Evolutionary conservation across 1,140 invertebrate genomes (phyloP), one percentile per base, ranked within the genome.

Genomic region (Drosophila pectinifera): DNA sequence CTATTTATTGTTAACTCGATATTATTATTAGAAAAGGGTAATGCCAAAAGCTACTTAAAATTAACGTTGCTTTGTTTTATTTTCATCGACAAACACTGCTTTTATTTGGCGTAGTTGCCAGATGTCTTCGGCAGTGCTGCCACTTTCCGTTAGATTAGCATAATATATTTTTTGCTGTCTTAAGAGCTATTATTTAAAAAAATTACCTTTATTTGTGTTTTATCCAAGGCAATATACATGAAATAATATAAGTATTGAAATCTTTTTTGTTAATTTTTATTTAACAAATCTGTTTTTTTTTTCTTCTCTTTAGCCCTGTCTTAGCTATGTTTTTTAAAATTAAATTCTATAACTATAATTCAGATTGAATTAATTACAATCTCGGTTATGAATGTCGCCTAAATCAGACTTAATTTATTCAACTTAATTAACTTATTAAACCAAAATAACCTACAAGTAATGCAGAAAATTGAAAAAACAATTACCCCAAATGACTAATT

Each of bases 401-500:
- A 28, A 5, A 28, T 28, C 26, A 5, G 6, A 28, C 6, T 6
- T 5, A 5, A 28, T 28, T 28, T 28, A 22, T n/a, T n/a, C n/a
- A n/a, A n/a, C n/a, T n/a, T n/a, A n/a, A n/a, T n/a, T n/a, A n/a
- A n/a, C n/a, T n/a, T n/a, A n/a, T n/a, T n/a, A n/a, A n/a, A n/a
- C n/a, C n/a, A n/a, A n/a, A n/a, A n/a, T n/a, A 14, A 38, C 14
- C 8, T 38, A 18, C 3, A 26, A 6, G 31, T 31, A 31, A 14
- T 20, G 24, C 22, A 1, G 4, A 28, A 26, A 63, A 46, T 24
- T 14, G 13, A 22, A 39, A 5, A 11, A 67, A 67, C 43, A 41
- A 67, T 67, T 49, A 64, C 14, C 42, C 24, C 16, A 64, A 38
- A 63, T 63, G 42, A 48, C 18, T 46, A 62, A 24, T 26, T 62